Evolutionary conservation across 2,797 vertebrate genomes (phyloP).

Genomic region (Aerospiza tachiro): DNA sequence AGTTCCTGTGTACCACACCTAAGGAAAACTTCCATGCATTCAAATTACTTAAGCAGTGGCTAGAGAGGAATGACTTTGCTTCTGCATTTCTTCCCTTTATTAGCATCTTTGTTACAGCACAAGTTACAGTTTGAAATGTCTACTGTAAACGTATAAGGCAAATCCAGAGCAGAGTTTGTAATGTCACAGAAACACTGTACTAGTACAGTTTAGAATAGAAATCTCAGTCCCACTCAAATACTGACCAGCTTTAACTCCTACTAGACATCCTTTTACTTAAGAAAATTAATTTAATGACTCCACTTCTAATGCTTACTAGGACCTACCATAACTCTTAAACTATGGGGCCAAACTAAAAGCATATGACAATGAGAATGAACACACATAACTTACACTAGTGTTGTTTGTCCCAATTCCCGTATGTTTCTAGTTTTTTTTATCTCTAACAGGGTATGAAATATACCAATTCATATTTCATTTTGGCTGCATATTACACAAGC

Average conservation of each 20-base stretch:
- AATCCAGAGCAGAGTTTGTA: background rate
- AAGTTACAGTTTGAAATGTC: background rate
- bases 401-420: background rate
- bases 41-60: background rate
- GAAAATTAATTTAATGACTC: background rate
- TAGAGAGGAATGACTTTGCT: background rate
- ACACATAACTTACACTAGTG: background rate
- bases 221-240: background rate
- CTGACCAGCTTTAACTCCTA: background rate
- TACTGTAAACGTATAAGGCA: background rate
- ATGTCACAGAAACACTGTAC: background rate
- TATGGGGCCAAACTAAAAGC: background rate
- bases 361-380: background rate
- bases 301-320: background rate
- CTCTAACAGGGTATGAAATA: background rate
- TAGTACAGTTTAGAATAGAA: background rate
- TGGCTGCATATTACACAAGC: background rate
- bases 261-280: background rate
- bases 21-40: background rate
- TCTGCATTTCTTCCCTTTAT: background rate
- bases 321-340: background rate
- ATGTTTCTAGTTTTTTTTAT: background rate
- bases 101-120: background rate
- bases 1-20: background rate
- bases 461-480: background rate